Base-by-base conservation (phyloP, 1,140 invertebrate genomes). In the Antheraea pernyi region DNA sequence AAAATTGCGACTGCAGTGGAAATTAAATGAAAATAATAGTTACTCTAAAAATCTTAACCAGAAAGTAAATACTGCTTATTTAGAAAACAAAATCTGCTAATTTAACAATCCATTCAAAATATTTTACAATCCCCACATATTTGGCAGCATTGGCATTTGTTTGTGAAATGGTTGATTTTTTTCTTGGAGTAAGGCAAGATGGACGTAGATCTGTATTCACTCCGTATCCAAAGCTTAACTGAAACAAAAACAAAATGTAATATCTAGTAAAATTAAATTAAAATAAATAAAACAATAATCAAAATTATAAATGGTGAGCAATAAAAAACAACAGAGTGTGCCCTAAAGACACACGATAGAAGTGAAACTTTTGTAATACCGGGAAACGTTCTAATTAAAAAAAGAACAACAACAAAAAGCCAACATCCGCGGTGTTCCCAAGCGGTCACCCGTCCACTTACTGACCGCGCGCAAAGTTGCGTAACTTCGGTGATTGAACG, bases 141-240 rank as follows among this genome's bases (percentile, higher is more conserved):
- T 9, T 4, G 13, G 5, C 11, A 19, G 19, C 22, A 19, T 69
- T 48, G 18, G 62, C 53, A 9, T 7, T 60, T 11, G 10, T 11
- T 65, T 9, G 16, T 37, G 53, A 11, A 58, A 10, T 13, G 7
- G 39, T 42, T 39, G 13, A 16, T 6, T 16, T 67, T 48, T 65
- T 65, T 48, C 63, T 72, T 10, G 66, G 36, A 53, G 30, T 11
- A 10, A 85, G 62, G 61, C 84, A 87, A 3, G 84, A 84, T 19
- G 79, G 73, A 0, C 82, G 82, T 0, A 87, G 67, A 3, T 82
- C 86, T 2, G 83, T 73, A 36, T 83, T 85, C 8, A 79, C 74
- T n/a, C 85, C 85, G 59, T 87, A 87, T 37, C 85, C 86, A 65
- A 86, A 87, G 68, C 82, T 89, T 16, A 89, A 59, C 86, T 89